Base-by-base conservation (phyloP, 53 echinoderm and acorn worm genomes). In the Patiria pectinifera region DNA sequence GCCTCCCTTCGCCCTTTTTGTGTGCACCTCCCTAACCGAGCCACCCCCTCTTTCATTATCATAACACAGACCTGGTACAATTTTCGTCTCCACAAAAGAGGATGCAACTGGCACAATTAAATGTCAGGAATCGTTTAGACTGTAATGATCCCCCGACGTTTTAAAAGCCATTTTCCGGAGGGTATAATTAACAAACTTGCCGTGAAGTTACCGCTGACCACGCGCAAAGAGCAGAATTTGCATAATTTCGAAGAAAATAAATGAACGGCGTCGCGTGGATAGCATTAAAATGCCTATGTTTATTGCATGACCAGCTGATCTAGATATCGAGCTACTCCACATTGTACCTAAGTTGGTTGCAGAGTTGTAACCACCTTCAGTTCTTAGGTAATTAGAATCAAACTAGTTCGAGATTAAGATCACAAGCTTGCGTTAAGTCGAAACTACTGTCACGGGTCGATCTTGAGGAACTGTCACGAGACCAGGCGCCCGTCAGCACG, bases 401-500 rank as follows among this genome's bases (percentile, higher is more conserved):
- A 53, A 53, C 6, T 53, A 53, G 53, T 53, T 53, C 8, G 8
- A 53, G 53, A 53, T 53, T 5, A 53, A 53, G 53, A 53, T 53
- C 53, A 53, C 53, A 8, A 53, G 53, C 8, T 66, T 66, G 15
- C 10, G 66, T 66, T 66, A 66, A 66, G 66, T 66, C 66, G 15
- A 66, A 66, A 23, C 24, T 23, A 23, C 66, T 24, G 24, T 23
- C 6, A 74, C 22, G 24, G 16, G 16, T 0, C 47, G 12, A 19
- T 45, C 69, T 46, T 10, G 18, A 0, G 60, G 44, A 85, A 44
- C 6, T 18, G 15, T 14, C 19, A 66, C 66, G 63, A 35, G 11
- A 5, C 23, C 5, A 21, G 21, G 85, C 85, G 69, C 49, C 49
- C 16, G 75, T 12, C 75, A 72, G 10, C 87, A 53, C 87, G 87